These are phyloP conservation scores for Spongilla lacustris DNA, from an alignment of 37 sponge, comb jelly and placozoan genomes.

Conservation along the genomic window DNA sequence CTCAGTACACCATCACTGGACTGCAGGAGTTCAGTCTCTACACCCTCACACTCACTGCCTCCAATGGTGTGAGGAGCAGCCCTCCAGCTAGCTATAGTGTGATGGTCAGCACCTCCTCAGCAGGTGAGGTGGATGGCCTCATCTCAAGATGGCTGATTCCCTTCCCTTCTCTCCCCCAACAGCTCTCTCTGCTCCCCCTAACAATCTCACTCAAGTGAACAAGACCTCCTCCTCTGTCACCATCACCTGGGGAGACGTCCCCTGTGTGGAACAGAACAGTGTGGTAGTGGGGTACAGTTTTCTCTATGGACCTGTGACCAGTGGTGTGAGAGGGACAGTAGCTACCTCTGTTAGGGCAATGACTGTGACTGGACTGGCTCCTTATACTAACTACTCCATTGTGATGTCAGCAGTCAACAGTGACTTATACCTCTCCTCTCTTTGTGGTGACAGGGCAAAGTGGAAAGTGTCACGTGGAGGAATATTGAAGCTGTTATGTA, in stretches of 20 bases:
- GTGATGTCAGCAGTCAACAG: slow-evolving; percentile 19
- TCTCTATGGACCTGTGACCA: background rate
- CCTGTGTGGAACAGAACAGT: slow-evolving; percentile 35
- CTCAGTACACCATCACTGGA: slow-evolving; percentile 19
- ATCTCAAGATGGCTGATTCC: too few species aligned
- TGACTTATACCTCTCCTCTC: slow-evolving; percentile 3
- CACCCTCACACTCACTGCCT: slow-evolving; percentile 24
- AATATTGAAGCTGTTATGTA: too few species aligned
- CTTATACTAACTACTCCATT: slow-evolving; percentile 9
- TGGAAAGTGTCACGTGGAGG: background rate
- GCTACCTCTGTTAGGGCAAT: background rate
- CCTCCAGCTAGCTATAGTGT: background rate
- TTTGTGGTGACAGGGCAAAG: background rate
- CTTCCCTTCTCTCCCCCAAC: background rate
- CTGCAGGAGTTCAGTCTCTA: slow-evolving; percentile 42
- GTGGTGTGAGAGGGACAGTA: too few species aligned
- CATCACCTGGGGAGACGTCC: slow-evolving; percentile 16
- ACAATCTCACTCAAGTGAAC: background rate
- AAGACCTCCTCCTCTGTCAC: slow-evolving; percentile 4
- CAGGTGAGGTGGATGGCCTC: slow-evolving; percentile 9
- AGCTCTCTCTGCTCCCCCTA: slow-evolving; percentile 24
- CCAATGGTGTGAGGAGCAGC: slow-evolving; percentile 40
- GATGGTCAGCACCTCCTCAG: slow-evolving; percentile 1
- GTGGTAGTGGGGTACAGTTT: slow-evolving; percentile 37
- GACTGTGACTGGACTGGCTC: slow-evolving; percentile 3